Conservation (phyloP, 1,140 invertebrate genomes). For the Asobara japonica region DNA sequence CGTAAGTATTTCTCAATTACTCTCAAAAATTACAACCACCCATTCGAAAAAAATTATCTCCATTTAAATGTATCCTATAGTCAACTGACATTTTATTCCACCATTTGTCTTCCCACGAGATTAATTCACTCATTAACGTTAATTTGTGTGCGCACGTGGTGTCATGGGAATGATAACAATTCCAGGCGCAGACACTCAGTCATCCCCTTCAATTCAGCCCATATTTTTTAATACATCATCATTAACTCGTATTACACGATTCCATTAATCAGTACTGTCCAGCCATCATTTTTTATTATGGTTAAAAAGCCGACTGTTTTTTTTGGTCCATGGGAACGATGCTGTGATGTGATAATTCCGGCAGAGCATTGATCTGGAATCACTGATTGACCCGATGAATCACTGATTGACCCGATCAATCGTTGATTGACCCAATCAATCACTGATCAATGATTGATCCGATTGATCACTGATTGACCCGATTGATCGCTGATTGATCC, state of each 20-base stretch:
- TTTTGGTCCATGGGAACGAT: neutral
- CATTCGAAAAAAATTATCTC: neutral
- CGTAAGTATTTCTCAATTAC: conserved; percentile 73
- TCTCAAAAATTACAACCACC: too few relatives aligned
- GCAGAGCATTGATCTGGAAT: too few relatives aligned
- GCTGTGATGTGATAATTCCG: too few relatives aligned
- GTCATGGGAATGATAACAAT: conserved; percentile 28
- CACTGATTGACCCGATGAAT: too few relatives aligned
- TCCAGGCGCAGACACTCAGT: neutral
- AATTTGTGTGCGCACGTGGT: conserved; percentile 27
- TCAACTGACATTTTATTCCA: neutral
- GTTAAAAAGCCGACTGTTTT: neutral
- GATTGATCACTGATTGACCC: neutral
- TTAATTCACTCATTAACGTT: conserved; percentile 22
- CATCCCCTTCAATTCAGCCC: neutral
- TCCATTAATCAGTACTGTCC: neutral
- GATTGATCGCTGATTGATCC: neutral
- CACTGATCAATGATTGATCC: neutral
- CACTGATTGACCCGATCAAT: too few relatives aligned
- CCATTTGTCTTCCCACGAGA: conserved; percentile 11
- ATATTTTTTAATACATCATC: conserved; percentile 8
- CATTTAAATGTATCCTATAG: neutral
- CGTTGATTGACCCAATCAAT: too few relatives aligned
- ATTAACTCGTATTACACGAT: neutral
- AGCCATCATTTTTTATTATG: neutral